Evolutionary conservation across 1,140 invertebrate species (phyloP).

Genomic region (Anastrepha obliqua): DNA sequence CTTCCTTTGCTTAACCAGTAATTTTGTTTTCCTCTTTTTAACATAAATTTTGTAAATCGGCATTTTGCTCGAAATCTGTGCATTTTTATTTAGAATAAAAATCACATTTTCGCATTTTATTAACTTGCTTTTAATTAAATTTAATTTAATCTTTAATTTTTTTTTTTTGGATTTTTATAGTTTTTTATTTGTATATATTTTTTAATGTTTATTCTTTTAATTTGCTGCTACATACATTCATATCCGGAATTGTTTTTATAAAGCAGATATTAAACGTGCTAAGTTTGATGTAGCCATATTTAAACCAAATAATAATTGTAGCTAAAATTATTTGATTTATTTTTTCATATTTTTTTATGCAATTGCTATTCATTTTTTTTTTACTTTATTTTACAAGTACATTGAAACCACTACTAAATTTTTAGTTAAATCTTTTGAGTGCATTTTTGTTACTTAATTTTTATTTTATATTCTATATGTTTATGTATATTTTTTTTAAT

Average conservation of each 20-base stretch:
- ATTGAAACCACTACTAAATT: slow-evolving; percentile 72
- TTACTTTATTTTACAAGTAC: slow-evolving; percentile 64
- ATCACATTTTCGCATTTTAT: slow-evolving; percentile 66
- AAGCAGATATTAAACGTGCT: slow-evolving; percentile 5
- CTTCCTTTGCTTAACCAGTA: not conserved
- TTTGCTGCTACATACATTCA: slow-evolving; percentile 50
- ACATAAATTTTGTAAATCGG: slow-evolving; percentile 54
- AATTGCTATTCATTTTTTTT: not conserved
- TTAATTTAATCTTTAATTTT: slow-evolving; percentile 45
- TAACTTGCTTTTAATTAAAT: slow-evolving; percentile 53
- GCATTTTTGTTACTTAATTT: not conserved
- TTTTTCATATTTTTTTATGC: slow-evolving; percentile 40
- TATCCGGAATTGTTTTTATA: not conserved
- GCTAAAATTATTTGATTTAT: slow-evolving; percentile 55
- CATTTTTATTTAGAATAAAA: slow-evolving; percentile 73
- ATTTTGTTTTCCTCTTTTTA: slow-evolving; percentile 21
- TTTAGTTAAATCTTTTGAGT: slow-evolving; percentile 57
- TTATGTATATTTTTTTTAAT: slow-evolving; percentile 7
- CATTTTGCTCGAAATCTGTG: slow-evolving; percentile 61
- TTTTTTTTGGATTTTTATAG: slow-evolving; percentile 52
- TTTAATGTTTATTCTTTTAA: slow-evolving; percentile 55
- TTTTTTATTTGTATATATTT: slow-evolving; percentile 43
- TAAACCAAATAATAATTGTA: not conserved
- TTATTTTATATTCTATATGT: not conserved
- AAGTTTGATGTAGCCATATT: not conserved